Evolutionary conservation across 2,797 vertebrate genomes (phyloP), one percentile per base, ranked within the genome.

Genomic region (Rhinogobio ventralis): DNA sequence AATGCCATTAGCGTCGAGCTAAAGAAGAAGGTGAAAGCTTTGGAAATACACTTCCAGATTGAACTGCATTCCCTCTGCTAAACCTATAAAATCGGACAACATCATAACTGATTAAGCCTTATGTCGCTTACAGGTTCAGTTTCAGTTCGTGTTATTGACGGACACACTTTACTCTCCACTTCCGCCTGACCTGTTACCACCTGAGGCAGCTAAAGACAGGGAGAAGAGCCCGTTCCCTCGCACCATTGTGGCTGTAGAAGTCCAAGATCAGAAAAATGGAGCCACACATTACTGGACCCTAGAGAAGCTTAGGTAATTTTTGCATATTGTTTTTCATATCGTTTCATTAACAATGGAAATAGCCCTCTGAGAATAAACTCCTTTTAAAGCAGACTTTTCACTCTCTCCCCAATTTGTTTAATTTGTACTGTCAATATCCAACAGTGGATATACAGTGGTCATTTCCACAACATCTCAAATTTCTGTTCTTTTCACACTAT

Each of bases 241-340:
- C 6, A 99, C 98, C 87, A 97, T 99, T 0, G 98, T 99, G 90
- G 98, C 98, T 0, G 97, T 99, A 81, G 98, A 99, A 91, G 98
- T 98, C 42, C 98, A 99, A 92, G 98, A 99, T 93, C 97, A 97
- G 93, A 99, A 98, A 92, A 99, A 99, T 0, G 97, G 98, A 88
- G 98, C 98, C 62, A 99, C 97, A 0, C 98, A 99, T 92, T 98
- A 98, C 89, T 99, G 98, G 98, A 99, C 98, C 0, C 92, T 99
- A 87, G 97, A 98, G 88, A 99, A 99, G 90, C 95, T 99, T 89
- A 97, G 98, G 98, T 98, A 88, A 57, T 25, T 17, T 28, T 62
- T 20, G 51, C 7, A 49, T 60, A 25, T 25, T 62, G 13, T 28
- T 53, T 66, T 53, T 62, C 57, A 83, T 28, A 45, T 66, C 36